phyloP scores from a whole-genome alignment of 2,113 vertebrate species.

The Piaya cayana region DNA sequence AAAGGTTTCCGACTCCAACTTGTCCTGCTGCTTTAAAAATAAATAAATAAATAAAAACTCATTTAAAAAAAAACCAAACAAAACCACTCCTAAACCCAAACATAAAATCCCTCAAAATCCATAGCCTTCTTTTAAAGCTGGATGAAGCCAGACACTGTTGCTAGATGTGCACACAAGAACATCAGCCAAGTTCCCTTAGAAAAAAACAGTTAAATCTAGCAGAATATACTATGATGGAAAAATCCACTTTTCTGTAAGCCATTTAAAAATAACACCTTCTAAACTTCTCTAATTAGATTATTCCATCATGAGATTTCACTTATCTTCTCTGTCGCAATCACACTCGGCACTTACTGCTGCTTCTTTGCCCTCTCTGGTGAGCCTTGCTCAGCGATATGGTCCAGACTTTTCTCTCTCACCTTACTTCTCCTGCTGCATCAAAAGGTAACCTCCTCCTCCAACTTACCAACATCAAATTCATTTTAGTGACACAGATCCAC shows the following conservation, averaged over 20 bases:
- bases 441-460: neutral
- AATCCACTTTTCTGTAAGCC: neutral
- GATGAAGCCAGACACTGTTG: neutral
- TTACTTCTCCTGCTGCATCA: neutral
- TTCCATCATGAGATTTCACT: neutral
- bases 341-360: neutral
- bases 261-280: conserved; percentile 3
- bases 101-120: neutral
- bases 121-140: neutral
- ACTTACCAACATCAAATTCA: neutral
- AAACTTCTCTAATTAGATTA: neutral
- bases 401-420: neutral
- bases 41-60: neutral
- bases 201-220: neutral
- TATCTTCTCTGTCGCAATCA: neutral
- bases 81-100: neutral
- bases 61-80: neutral
- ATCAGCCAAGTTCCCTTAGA: neutral
- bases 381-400: neutral
- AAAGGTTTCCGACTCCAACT: neutral
- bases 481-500: neutral
- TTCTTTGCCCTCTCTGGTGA: neutral
- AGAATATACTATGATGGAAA: neutral
- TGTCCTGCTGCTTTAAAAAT: neutral
- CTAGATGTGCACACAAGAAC: rapidly evolving